These are phyloP conservation scores for Alexandromys fortis DNA, from an alignment of 2,113 vertebrate species.

Conservation along the genomic window DNA sequence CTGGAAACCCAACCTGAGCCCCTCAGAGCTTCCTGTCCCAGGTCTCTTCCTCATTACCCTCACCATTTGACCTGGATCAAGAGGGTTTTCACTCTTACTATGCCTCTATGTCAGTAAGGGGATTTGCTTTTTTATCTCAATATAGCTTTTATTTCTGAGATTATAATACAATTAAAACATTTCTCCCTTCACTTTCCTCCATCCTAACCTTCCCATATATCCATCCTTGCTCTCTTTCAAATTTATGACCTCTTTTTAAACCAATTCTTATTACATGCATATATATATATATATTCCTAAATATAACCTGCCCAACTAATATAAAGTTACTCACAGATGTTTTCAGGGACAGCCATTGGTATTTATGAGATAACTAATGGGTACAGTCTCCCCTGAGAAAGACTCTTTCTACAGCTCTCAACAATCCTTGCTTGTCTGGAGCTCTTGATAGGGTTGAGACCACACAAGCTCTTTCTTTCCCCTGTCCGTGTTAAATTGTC, in stretches of 20 bases:
- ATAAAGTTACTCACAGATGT: not conserved
- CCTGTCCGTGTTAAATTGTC: not conserved
- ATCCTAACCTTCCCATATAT: not conserved
- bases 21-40: not conserved
- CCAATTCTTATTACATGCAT: not conserved
- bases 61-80: not conserved
- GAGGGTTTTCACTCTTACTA: not conserved
- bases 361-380: not conserved
- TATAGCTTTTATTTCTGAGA: not conserved
- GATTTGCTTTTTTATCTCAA: not conserved
- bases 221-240: not conserved
- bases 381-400: not conserved
- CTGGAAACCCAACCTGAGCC: not conserved
- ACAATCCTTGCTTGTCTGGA: not conserved
- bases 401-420: not conserved
- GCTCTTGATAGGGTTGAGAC: not conserved
- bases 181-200: not conserved
- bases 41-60: not conserved
- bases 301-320: not conserved
- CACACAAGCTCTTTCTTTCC: not conserved
- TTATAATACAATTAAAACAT: not conserved
- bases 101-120: not conserved
- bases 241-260: not conserved
- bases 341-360: not conserved
- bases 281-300: not conserved